Evolutionary conservation across 2,888 invertebrate species (phyloP).

Genomic region (Tetrapedia diversipes): DNA sequence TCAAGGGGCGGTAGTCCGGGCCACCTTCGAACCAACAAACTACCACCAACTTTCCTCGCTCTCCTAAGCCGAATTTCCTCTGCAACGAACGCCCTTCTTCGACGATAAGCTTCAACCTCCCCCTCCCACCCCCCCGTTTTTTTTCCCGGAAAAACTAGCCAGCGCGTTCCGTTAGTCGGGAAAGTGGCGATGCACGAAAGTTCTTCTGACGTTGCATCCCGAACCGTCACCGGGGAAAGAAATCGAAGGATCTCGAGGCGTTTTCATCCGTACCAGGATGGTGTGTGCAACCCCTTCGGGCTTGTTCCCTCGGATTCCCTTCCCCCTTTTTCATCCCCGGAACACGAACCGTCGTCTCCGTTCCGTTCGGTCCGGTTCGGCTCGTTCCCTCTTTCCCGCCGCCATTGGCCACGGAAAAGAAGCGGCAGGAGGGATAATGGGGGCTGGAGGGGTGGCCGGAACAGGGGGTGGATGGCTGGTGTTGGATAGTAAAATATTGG

Average conservation of each 20-base stretch:
- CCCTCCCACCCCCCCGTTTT: no score
- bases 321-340: slow-evolving; percentile 7
- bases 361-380: slow-evolving; percentile 18
- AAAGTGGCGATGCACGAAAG: slow-evolving; percentile 21
- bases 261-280: slow-evolving; percentile 61
- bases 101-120: no score
- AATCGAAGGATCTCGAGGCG: slow-evolving; percentile 45
- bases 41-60: neutral
- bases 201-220: slow-evolving; percentile 10
- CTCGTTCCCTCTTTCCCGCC: slow-evolving; percentile 35
- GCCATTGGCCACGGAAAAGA: slow-evolving; percentile 46
- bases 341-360: neutral
- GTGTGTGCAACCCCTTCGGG: slow-evolving; percentile 19
- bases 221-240: slow-evolving; percentile 12
- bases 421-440: slow-evolving; percentile 62
- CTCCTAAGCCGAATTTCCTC: slow-evolving; percentile 12
- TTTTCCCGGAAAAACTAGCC: neutral
- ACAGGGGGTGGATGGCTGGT: slow-evolving; percentile 32
- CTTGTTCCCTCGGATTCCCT: slow-evolving; percentile 25
- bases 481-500: slow-evolving; percentile 79
- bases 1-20: neutral
- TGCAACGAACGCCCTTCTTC: neutral
- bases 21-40: neutral
- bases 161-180: neutral
- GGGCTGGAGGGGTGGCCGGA: slow-evolving; percentile 11